phyloP scores from a whole-genome alignment of 2,888 invertebrate genomes.

The Mactromeris polynyma region DNA sequence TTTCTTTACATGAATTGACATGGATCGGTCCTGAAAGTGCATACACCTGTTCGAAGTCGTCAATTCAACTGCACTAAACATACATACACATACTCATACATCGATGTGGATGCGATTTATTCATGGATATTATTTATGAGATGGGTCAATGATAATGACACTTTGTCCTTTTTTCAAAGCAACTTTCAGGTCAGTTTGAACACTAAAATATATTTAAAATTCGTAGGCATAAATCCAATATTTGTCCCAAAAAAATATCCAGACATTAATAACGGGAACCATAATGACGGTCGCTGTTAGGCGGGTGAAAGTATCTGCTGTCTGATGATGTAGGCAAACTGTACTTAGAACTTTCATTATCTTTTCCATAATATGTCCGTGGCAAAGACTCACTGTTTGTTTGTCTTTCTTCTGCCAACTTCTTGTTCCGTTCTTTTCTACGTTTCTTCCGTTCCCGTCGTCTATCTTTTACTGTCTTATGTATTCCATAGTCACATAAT shows the following conservation, averaged over 20 bases:
- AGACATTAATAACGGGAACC: neutral
- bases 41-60: no score
- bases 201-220: no score
- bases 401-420: neutral
- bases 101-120: no score
- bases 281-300: neutral
- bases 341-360: neutral
- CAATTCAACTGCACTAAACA: no score
- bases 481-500: slow-evolving; percentile 58
- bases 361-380: neutral
- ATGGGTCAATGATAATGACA: no score
- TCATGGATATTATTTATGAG: no score
- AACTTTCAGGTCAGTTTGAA: no score
- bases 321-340: neutral
- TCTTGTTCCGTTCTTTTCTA: slow-evolving; percentile 11
- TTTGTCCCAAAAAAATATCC: neutral
- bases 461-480: slow-evolving; percentile 16
- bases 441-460: slow-evolving; percentile 11
- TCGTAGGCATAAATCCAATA: no score
- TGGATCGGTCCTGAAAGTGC: no score
- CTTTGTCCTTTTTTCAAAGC: no score
- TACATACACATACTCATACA: no score
- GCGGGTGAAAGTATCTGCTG: neutral
- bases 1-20: no score
- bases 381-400: neutral